These are phyloP conservation scores for Formica exsecta DNA, from an alignment of 1,140 invertebrate genomes.

Conservation along the genomic window DNA sequence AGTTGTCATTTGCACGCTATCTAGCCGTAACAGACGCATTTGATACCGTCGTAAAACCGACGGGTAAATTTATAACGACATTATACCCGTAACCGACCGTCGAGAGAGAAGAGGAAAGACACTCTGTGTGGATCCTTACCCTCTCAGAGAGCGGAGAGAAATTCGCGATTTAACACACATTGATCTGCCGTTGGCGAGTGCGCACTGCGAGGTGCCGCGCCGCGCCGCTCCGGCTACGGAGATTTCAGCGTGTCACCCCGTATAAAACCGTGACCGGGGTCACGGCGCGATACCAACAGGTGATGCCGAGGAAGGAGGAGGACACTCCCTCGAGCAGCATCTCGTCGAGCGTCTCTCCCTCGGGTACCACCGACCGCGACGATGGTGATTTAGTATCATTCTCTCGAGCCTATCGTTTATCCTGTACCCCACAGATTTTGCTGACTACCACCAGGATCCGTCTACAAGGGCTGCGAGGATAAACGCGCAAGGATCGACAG, in stretches of 20 bases:
- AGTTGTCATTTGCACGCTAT: constrained; percentile 42
- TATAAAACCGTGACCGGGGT: constrained; percentile 76
- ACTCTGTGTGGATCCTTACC: constrained; percentile 39
- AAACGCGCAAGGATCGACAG: not conserved
- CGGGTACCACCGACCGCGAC: constrained; percentile 56
- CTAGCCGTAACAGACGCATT: constrained; percentile 33
- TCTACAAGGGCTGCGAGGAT: not conserved
- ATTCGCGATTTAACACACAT: constrained; percentile 78
- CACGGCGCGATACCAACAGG: constrained; percentile 81
- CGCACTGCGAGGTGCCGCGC: constrained; percentile 68
- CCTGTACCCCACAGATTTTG: not conserved
- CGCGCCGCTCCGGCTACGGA: constrained; percentile 30
- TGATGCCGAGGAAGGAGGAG: constrained; percentile 79
- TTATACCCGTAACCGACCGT: constrained; percentile 44
- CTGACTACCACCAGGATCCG: not conserved
- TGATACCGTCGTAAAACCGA: constrained; percentile 50
- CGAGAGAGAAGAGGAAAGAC: constrained; percentile 42
- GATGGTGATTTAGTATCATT: constrained; percentile 65
- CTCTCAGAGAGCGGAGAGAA: constrained; percentile 55
- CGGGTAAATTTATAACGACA: constrained; percentile 53
- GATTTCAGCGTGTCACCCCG: constrained; percentile 64
- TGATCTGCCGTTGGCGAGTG: constrained; percentile 78
- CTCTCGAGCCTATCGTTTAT: constrained; percentile 34
- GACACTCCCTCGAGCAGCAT: constrained; percentile 79
- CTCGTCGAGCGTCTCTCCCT: constrained; percentile 69